Conservation (phyloP, 2,797 vertebrate species). For the Urocyon cinereoargenteus region DNA sequence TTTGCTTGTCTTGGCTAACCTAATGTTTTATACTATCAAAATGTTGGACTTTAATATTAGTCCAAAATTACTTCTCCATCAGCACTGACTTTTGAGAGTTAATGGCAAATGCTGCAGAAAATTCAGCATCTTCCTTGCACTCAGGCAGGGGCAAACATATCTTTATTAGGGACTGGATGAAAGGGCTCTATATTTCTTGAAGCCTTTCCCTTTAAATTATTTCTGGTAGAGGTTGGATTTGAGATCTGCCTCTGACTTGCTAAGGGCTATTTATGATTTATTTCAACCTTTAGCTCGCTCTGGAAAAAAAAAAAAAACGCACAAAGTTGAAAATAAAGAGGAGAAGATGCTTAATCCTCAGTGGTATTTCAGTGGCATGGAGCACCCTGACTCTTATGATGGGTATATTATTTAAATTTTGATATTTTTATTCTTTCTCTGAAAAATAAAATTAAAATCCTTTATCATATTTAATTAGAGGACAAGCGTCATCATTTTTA, state of each 20-base stretch:
- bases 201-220: conserved; percentile 80
- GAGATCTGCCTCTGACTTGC: conserved; percentile 78
- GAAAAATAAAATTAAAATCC: conserved; percentile 77
- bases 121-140: conserved; percentile 47
- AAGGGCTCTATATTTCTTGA: conserved; percentile 73
- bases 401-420: conserved; percentile 5
- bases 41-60: not conserved
- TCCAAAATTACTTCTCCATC: not conserved
- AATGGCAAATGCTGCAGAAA: conserved; percentile 42
- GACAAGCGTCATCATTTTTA: conserved; percentile 60
- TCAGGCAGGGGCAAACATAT: not conserved
- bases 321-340: conserved; percentile 53
- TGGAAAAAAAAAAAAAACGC: conserved; percentile 16
- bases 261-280: conserved; percentile 78
- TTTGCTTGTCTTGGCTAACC: not conserved
- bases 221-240: conserved; percentile 65
- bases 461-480: conserved; percentile 76
- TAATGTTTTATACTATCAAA: not conserved
- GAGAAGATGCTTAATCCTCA: not conserved
- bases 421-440: conserved; percentile 25
- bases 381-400: not conserved
- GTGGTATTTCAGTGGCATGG: not conserved
- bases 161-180: conserved; percentile 50
- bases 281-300: conserved; percentile 73
- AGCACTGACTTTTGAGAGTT: not conserved